phyloP scores from a whole-genome alignment of 2,113 vertebrate genomes.

The Pholis gunnellus region DNA sequence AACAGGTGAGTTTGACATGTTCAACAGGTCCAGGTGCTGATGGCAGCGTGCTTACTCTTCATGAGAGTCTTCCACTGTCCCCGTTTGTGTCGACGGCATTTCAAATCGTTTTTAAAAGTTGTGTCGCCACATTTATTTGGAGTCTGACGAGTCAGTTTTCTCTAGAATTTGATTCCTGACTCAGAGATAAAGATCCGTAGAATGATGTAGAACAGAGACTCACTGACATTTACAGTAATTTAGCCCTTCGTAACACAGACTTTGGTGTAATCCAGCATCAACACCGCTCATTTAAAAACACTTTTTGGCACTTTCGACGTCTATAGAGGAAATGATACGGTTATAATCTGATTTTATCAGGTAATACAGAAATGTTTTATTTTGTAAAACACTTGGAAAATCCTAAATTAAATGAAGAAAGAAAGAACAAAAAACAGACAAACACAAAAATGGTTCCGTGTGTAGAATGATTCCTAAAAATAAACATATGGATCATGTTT shows the following conservation, averaged over 20 bases:
- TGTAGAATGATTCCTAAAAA: no score
- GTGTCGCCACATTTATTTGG: background rate
- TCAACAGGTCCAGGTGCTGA: conserved; percentile 5
- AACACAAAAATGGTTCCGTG: no score
- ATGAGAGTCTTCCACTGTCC: background rate
- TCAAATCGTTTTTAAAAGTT: background rate
- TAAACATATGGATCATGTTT: no score
- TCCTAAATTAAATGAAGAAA: no score
- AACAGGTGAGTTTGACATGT: conserved; percentile 30
- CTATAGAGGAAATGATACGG: no score
- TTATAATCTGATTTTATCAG: no score
- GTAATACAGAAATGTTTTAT: no score
- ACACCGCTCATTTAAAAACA: background rate
- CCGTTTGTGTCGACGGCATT: background rate
- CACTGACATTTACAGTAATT: background rate
- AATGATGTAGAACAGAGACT: background rate
- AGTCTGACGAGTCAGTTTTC: conserved; percentile 8
- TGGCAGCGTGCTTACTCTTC: background rate
- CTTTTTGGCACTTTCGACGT: background rate
- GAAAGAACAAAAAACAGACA: no score
- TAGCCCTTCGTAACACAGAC: background rate
- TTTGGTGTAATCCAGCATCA: background rate
- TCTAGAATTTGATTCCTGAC: background rate
- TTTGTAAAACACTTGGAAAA: no score
- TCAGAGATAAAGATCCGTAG: conserved; percentile 14